Evolutionary conservation across 2,113 vertebrate genomes (phyloP).

Genomic region (Gavia stellata): DNA sequence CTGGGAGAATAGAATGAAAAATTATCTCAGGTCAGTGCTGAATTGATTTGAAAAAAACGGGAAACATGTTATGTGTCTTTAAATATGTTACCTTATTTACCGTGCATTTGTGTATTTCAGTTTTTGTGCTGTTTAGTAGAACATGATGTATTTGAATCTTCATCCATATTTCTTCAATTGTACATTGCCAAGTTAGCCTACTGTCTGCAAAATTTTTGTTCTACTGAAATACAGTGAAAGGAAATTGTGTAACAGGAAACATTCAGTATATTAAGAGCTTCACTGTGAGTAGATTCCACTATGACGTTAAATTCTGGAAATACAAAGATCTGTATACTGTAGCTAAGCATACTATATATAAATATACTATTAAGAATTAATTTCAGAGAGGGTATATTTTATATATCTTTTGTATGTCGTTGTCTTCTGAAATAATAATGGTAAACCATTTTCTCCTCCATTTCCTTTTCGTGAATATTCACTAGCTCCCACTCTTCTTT

Average conservation of each 20-base stretch:
- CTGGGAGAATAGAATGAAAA: neutral
- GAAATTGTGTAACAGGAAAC: conserved; percentile 30
- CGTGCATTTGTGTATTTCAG: neutral
- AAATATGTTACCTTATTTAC: neutral
- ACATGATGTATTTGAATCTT: conserved; percentile 25
- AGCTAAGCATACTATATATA: neutral
- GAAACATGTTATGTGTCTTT: neutral
- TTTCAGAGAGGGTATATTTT: neutral
- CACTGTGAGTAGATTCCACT: neutral
- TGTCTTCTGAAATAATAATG: neutral
- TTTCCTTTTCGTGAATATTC: neutral
- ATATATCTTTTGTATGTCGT: neutral
- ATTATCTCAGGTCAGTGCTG: neutral
- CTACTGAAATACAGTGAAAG: conserved; percentile 35
- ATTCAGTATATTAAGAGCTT: neutral
- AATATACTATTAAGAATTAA: neutral
- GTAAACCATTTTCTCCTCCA: neutral
- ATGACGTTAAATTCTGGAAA: neutral
- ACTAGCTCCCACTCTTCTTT: neutral
- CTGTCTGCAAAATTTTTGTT: conserved; percentile 44
- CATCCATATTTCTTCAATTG: conserved; percentile 17
- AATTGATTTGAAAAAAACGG: neutral
- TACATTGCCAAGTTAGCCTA: neutral
- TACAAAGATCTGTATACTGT: neutral
- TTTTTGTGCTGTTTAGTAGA: conserved; percentile 31